A percentile compares a stretch with the other conserved stretches of the same genome.
Conservation (phyloP, 2,113 vertebrate species). For the Heterotilapia buettikoferi region DNA sequence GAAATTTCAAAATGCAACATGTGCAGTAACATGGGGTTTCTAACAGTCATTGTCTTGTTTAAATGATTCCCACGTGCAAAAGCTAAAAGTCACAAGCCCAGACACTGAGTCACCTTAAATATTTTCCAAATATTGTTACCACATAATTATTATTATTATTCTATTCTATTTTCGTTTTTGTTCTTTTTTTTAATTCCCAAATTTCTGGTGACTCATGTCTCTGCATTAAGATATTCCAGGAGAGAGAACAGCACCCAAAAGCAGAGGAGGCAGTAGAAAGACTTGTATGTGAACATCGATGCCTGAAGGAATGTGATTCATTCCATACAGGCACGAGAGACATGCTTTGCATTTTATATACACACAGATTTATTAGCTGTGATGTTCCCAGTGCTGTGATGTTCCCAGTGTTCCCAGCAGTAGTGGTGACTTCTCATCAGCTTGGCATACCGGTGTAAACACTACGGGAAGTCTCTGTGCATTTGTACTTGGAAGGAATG, state of each 20-base stretch:
- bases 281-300: background rate
- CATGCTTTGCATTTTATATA: background rate
- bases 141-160: background rate
- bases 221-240: background rate
- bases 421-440: background rate
- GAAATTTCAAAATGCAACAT: background rate
- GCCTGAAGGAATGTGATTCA: conserved; percentile 2
- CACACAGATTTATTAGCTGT: conserved; percentile 6
- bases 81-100: background rate
- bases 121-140: background rate
- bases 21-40: background rate
- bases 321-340: background rate
- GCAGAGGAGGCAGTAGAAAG: background rate
- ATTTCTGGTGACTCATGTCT: background rate
- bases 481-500: background rate
- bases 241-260: background rate
- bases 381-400: background rate
- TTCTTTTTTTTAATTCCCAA: background rate
- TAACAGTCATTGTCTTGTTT: background rate
- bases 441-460: background rate
- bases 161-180: background rate
- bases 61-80: background rate
- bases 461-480: background rate
- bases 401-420: background rate
- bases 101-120: background rate